Evolutionary conservation across 1,140 invertebrate genomes (phyloP).

Genomic region (Caenorhabditis briggsae): DNA sequence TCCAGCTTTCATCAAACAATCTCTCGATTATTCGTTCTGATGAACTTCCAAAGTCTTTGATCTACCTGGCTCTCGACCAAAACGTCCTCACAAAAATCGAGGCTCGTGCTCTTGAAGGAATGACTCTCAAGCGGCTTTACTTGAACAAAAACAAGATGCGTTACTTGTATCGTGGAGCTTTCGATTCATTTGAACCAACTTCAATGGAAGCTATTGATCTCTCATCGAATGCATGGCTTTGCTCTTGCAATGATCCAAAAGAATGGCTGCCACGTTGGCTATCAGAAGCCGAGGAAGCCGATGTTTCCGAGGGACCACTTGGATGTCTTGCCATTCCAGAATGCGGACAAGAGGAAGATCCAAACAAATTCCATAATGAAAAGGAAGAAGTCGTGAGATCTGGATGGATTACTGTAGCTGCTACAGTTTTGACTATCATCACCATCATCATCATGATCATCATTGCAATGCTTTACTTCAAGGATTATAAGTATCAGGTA

Average conservation of each 20-base stretch:
- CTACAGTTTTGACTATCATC: slow-evolving; percentile 43
- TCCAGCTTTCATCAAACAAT: slow-evolving; percentile 69
- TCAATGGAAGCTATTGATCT: slow-evolving; percentile 71
- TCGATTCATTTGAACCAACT: slow-evolving; percentile 68
- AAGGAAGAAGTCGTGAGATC: neutral
- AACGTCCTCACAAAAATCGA: slow-evolving; percentile 73
- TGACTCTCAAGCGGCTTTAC: slow-evolving; percentile 69
- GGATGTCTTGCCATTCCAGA: slow-evolving; percentile 67
- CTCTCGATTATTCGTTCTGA: slow-evolving; percentile 68
- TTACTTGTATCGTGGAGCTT: slow-evolving; percentile 71
- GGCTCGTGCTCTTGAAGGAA: slow-evolving; percentile 68
- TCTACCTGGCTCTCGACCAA: slow-evolving; percentile 67
- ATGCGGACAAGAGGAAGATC: slow-evolving; percentile 10
- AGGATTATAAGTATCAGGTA: slow-evolving; percentile 53
- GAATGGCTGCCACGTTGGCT: slow-evolving; percentile 75
- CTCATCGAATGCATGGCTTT: slow-evolving; percentile 71
- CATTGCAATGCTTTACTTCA: slow-evolving; percentile 57
- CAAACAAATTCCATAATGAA: neutral
- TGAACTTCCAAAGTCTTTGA: slow-evolving; percentile 68
- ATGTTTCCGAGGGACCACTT: slow-evolving; percentile 68
- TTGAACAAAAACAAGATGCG: slow-evolving; percentile 71
- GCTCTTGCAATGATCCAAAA: slow-evolving; percentile 69
- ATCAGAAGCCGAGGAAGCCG: slow-evolving; percentile 67
- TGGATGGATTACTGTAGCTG: slow-evolving; percentile 48
- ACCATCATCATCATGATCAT: slow-evolving; percentile 51